Percentiles rank a stretch among this genome's conserved stretches.
phyloP scores from a whole-genome alignment of 2,888 invertebrate species.

The Phortica okadai region DNA sequence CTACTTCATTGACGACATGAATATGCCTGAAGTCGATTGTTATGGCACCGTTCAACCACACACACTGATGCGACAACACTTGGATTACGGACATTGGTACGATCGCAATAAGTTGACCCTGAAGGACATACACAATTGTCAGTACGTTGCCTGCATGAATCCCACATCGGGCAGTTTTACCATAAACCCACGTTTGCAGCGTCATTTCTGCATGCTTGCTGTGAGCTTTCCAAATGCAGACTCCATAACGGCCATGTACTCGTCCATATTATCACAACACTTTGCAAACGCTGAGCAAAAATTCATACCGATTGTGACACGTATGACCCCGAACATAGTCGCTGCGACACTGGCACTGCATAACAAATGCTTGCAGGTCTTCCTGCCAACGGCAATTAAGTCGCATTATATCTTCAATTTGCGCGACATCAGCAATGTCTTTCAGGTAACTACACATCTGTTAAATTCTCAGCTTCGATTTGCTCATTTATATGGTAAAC shows the following conservation, averaged over 20 bases:
- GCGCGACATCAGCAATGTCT: conserved; percentile 95
- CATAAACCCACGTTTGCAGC: conserved; percentile 94
- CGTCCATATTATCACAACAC: conserved; percentile 91
- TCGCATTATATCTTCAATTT: conserved; percentile 98
- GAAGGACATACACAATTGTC: conserved; percentile 97
- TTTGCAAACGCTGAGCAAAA: conserved; percentile 88
- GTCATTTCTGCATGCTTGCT: conserved; percentile 93
- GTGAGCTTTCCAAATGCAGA: conserved; percentile 88
- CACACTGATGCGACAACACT: conserved; percentile 94
- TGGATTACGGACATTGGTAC: conserved; percentile 94
- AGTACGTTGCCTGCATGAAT: conserved; percentile 98
- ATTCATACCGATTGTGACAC: conserved; percentile 83
- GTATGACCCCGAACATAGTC: conserved; percentile 85
- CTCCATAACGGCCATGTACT: conserved; percentile 91
- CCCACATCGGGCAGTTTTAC: conserved; percentile 98
- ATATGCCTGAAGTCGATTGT: conserved; percentile 94
- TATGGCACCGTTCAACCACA: conserved; percentile 98
- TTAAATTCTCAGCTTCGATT: too few relatives aligned
- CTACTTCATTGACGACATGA: conserved; percentile 98
- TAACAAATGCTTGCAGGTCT: conserved; percentile 89
- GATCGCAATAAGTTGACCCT: conserved; percentile 90
- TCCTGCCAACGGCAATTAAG: conserved; percentile 96
- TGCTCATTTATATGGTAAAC: background rate
- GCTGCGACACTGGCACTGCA: conserved; percentile 90
- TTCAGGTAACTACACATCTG: conserved; percentile 80